These are phyloP conservation scores for Brachionus calyciflorus DNA, from an alignment of 1,140 invertebrate genomes.

Conservation along the genomic window DNA sequence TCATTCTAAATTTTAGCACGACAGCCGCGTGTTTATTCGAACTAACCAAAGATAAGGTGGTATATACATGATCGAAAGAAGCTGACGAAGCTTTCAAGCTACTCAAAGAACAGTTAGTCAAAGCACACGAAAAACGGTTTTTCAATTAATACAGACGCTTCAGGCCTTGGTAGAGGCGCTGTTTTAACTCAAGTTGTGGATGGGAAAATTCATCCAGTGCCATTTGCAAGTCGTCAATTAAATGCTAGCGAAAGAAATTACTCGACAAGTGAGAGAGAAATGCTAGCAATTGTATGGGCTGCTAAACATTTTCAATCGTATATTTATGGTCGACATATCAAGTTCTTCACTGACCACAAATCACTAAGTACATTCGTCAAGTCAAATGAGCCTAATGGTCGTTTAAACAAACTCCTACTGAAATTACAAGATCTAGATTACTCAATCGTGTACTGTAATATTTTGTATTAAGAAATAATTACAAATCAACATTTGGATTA, in stretches of 20 bases:
- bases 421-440: conserved; percentile 17
- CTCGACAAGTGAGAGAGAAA: conserved; percentile 50
- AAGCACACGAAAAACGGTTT: conserved; percentile 23
- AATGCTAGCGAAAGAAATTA: conserved; percentile 49
- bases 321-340: too few relatives aligned
- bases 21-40: too few relatives aligned
- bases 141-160: conserved; percentile 51
- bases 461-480: too few relatives aligned
- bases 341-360: too few relatives aligned
- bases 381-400: not conserved
- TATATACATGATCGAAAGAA: too few relatives aligned
- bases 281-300: conserved; percentile 50
- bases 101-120: too few relatives aligned
- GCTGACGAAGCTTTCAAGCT: too few relatives aligned
- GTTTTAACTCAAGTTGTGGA: conserved; percentile 51
- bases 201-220: conserved; percentile 49
- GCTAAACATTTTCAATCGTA: too few relatives aligned
- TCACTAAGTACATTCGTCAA: conserved; percentile 46
- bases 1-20: conserved; percentile 50
- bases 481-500: too few relatives aligned
- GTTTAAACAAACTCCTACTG: not conserved
- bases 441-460: not conserved
- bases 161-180: not conserved
- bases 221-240: conserved; percentile 50
- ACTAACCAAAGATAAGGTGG: too few relatives aligned